phyloP scores from a whole-genome alignment of 1,140 invertebrate species.

The Diachasmimorpha longicaudata region DNA sequence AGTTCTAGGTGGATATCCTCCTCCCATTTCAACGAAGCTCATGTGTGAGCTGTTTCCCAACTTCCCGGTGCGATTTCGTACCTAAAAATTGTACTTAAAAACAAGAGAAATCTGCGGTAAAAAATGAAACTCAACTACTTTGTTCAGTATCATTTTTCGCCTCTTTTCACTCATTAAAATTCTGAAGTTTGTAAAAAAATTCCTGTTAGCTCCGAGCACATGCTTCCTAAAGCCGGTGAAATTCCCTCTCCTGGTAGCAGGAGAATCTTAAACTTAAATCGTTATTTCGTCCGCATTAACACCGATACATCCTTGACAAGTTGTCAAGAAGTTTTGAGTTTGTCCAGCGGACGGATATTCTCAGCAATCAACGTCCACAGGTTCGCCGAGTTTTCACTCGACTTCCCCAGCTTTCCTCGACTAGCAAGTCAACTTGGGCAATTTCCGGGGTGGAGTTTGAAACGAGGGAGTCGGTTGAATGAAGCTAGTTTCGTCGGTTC shows the following conservation, averaged over 20 bases:
- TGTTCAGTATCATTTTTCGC: too few species aligned
- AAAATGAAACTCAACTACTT: too few species aligned
- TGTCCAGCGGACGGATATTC: neutral
- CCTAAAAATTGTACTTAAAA: too few species aligned
- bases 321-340: constrained; percentile 5
- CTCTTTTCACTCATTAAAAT: too few species aligned
- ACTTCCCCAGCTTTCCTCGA: neutral
- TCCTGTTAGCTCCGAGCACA: too few species aligned
- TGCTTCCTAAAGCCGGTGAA: too few species aligned
- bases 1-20: too few species aligned
- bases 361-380: neutral
- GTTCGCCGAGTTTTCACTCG: neutral
- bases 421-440: neutral
- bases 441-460: neutral
- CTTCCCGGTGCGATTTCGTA: too few species aligned
- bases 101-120: too few species aligned
- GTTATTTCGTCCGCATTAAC: neutral
- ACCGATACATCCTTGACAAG: neutral
- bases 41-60: too few species aligned
- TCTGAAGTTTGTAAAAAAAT: too few species aligned
- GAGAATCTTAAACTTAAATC: neutral
- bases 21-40: too few species aligned
- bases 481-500: neutral
- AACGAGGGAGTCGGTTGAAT: neutral
- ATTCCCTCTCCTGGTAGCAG: neutral